Base-by-base conservation (phyloP, 2,888 invertebrate genomes). In the Trichogramma evanescens region DNA sequence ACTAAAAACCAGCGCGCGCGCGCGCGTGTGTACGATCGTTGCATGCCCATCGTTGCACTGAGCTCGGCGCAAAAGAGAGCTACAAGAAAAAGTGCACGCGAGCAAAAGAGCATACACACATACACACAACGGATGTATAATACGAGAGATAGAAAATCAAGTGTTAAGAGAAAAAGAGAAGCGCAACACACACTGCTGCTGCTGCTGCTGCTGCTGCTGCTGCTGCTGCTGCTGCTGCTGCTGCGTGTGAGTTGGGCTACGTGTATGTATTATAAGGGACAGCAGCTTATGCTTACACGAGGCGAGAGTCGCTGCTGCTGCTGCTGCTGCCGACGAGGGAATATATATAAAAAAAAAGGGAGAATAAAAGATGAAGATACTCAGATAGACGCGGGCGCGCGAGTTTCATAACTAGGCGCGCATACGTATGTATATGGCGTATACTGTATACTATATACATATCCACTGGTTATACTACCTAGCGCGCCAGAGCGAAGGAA, bases 281-380 rank as follows among this genome's bases (percentile, higher is more conserved):
- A 38, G 39, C 6, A n/a, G 7, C 45, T 43, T 3, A 54, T 13
- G 45, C 3, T 13, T 8, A 10, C 5, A 44, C 6, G 9, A 13
- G 10, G 50, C 4, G 39, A 46, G 41, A 41, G 7, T 5, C 26
- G 26, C 26, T 26, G 26, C 26, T 2, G 26, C 26, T 26, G n/a
- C n/a, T 13, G 13, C 13, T 2, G 26, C 26, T 26, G 26, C 26
- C 26, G 26, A 26, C 26, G 26, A 26, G 26, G 13, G 43, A 43
- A 42, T 2, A 42, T 6, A 5, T 8, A 52, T 10, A 26, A 13
- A 38, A n/a, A 13, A 41, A 50, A 50, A 5, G 44, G 46, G 13
- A 6, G 45, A 58, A 45, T 10, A 56, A 56, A 54, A 51, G 54
- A 54, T 57, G 26, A 56, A 50, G 44, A 56, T 6, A 8, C 8